Evolutionary conservation across 2,888 invertebrate species (phyloP).

Genomic region (Lacanobia wlatinum): DNA sequence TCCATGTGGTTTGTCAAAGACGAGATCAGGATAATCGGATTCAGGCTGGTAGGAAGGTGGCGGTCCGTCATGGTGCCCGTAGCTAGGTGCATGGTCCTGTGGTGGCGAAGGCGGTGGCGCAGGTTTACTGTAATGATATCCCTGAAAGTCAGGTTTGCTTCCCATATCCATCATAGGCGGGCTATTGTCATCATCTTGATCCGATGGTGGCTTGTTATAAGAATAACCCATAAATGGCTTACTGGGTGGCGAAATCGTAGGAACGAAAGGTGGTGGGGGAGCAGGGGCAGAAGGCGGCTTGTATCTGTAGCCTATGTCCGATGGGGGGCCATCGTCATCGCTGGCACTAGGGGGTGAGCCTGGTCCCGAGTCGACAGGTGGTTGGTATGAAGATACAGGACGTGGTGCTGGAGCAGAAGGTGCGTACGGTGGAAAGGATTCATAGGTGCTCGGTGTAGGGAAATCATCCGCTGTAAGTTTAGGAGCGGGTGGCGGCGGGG

Average conservation of each 20-base stretch:
- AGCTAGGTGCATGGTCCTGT: constrained; percentile 67
- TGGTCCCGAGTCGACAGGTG: constrained; percentile 69
- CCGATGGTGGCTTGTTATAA: constrained; percentile 81
- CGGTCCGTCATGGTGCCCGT: constrained; percentile 74
- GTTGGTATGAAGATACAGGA: constrained; percentile 70
- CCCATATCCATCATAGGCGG: constrained; percentile 68
- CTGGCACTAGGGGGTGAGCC: constrained; percentile 67
- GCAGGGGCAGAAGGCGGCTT: constrained; percentile 76
- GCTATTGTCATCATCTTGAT: constrained; percentile 67
- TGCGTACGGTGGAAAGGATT: constrained; percentile 86
- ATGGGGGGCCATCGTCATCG: constrained; percentile 68
- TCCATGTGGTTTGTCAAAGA: constrained; percentile 79
- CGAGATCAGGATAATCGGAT: constrained; percentile 81
- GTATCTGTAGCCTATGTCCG: constrained; percentile 81
- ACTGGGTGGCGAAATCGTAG: constrained; percentile 72
- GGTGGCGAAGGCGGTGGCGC: constrained; percentile 72
- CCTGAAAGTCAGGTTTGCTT: constrained; percentile 78
- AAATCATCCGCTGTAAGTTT: constrained; percentile 77
- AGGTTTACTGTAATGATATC: constrained; percentile 80
- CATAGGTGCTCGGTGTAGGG: constrained; percentile 81
- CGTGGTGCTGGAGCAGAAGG: constrained; percentile 64
- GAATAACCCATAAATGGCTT: constrained; percentile 82
- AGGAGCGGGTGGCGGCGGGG: constrained; percentile 61
- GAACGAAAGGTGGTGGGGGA: constrained; percentile 47
- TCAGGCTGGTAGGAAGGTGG: constrained; percentile 70